Evolutionary conservation across 2,888 invertebrate genomes (phyloP), one percentile per base, ranked within the genome.

Genomic region (Oscheius sp.): DNA sequence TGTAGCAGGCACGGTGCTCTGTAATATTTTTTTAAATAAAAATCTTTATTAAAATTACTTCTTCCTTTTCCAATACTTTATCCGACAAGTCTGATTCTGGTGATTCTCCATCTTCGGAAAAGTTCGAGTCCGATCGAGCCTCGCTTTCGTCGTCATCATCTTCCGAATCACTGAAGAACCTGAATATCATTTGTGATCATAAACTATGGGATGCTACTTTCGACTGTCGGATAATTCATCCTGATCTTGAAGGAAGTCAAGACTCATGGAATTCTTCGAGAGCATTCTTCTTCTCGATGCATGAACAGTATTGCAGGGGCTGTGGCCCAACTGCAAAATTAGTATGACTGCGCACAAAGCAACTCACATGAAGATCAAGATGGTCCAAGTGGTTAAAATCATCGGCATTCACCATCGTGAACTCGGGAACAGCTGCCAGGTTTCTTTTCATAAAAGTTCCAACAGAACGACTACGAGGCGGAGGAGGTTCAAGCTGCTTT

Each of bases 301-400:
- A 45, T 69, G 68, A 16, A 80, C 71, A 1, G 80, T 80, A 49
- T 69, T 74, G 46, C 72, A 70, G n/a, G 80, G 80, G 1, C 78
- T 78, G 46, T 75, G 73, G 7, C 78, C 69, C 0, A 74, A 46
- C 78, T 79, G 69, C 55, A 79, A 72, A n/a, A n/a, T n/a, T 12
- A 2, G 23, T n/a, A 43, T 9, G 27, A 16, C 16, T 9, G 21
- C 7, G 9, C n/a, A 5, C 63, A 29, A 35, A 12, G 7, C 5
- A 41, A n/a, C 2, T 49, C 29, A 82, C 83, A 72, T 84, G 80
- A 1, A 84, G 72, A 70, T 84, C 82, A 6, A 84, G 61, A 68
- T 84, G 81, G 9, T 81, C 80, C 45, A 81, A 35, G 41, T 78
- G 73, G 41, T 18, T 25, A 5, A 66, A 52, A 29, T 71, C 55